phyloP scores from a whole-genome alignment of 2,113 vertebrate species.

The Anas platyrhynchos region DNA sequence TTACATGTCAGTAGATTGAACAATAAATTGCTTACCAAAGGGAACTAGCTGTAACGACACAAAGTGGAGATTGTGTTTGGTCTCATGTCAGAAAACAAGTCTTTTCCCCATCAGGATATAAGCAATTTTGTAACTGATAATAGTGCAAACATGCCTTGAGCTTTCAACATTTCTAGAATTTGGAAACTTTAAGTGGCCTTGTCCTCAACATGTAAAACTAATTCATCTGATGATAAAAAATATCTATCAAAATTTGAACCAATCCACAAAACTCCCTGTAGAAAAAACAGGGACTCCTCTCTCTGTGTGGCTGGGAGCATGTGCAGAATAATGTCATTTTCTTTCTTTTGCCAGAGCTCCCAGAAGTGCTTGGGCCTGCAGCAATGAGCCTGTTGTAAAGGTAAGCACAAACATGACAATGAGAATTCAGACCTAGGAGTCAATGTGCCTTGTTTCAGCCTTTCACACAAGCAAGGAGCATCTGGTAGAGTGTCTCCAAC shows the following conservation, averaged over 20 bases:
- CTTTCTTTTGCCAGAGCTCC: neutral
- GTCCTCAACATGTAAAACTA: neutral
- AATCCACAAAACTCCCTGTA: neutral
- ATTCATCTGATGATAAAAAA: neutral
- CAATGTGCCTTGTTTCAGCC: neutral
- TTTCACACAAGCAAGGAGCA: neutral
- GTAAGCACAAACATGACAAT: neutral
- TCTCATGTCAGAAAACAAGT: neutral
- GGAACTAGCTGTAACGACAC: neutral
- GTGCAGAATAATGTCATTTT: neutral
- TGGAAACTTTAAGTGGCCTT: neutral
- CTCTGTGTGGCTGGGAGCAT: neutral
- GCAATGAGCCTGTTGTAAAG: neutral
- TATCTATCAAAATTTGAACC: neutral
- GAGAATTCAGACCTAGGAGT: neutral
- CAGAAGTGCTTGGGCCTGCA: neutral
- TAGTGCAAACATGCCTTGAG: neutral
- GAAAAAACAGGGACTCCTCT: neutral
- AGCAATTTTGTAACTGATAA: neutral
- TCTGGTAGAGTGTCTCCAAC: neutral
- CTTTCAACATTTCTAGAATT: neutral
- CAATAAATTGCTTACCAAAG: neutral
- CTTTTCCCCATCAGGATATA: neutral
- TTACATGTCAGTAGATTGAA: neutral
- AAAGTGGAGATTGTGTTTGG: neutral